Evolutionary conservation across 2,888 invertebrate species (phyloP).

Genomic region (Lepidocyrtoides sp.): DNA sequence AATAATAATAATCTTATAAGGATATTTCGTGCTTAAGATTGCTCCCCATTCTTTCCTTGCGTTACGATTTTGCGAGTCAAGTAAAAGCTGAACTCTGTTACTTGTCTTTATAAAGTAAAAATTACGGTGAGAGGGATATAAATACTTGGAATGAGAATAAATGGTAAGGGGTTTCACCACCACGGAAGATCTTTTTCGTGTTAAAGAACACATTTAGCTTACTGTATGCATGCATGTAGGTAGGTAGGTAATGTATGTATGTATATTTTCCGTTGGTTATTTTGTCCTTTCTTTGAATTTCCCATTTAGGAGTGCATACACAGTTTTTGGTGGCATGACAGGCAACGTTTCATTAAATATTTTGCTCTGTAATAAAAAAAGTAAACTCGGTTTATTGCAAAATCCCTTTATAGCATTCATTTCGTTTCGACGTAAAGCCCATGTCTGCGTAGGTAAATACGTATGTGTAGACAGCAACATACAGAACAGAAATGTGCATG

Average conservation of each 20-base stretch:
- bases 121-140: conserved; percentile 43
- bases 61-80: conserved; percentile 9
- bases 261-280: not conserved
- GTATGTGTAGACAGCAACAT: not conserved
- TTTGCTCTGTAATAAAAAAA: not conserved
- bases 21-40: conserved; percentile 49
- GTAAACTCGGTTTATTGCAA: not conserved
- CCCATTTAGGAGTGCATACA: not conserved
- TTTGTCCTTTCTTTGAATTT: not conserved
- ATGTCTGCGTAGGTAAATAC: not conserved
- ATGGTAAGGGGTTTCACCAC: not conserved
- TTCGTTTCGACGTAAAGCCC: not conserved
- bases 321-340: not conserved
- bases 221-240: too few species aligned
- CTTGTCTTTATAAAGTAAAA: conserved; percentile 44
- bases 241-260: not conserved
- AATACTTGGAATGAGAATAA: conserved; percentile 24
- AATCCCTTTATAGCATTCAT: not conserved
- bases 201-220: not conserved
- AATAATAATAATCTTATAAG: conserved; percentile 63
- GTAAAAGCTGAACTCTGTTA: conserved; percentile 67
- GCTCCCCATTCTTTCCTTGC: not conserved
- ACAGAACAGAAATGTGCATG: not conserved
- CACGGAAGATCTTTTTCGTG: not conserved
- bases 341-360: conserved; percentile 29